phyloP scores from a whole-genome alignment of 2,888 invertebrate species.

The Pristionchus fissidentatus region DNA sequence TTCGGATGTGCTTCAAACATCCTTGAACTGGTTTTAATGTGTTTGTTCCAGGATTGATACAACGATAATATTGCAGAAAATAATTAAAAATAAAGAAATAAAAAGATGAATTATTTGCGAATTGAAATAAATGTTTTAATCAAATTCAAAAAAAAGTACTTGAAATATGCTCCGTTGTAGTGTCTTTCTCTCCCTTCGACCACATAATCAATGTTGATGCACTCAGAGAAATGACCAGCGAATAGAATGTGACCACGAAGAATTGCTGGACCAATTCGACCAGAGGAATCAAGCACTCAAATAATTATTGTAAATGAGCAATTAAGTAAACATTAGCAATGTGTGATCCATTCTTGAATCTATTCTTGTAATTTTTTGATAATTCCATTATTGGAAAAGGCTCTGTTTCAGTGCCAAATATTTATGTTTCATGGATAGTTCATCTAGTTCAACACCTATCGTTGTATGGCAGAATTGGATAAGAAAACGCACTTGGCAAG shows the following conservation, averaged over 20 bases:
- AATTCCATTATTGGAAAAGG: too few relatives aligned
- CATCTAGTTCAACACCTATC: too few relatives aligned
- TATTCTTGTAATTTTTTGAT: too few relatives aligned
- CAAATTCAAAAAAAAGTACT: background rate
- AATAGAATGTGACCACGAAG: slow-evolving; percentile 22
- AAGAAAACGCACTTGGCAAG: slow-evolving; percentile 1
- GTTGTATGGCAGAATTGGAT: background rate
- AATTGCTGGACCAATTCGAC: slow-evolving; percentile 2
- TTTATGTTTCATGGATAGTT: too few relatives aligned
- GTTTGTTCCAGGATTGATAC: too few relatives aligned
- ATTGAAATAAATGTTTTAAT: background rate
- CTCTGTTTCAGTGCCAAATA: too few relatives aligned
- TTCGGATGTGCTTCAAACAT: too few relatives aligned
- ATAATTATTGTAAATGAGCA: background rate
- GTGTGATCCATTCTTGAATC: too few relatives aligned
- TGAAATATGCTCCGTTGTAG: slow-evolving; percentile 42
- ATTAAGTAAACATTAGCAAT: background rate
- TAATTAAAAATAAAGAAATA: too few relatives aligned
- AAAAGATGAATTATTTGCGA: too few relatives aligned
- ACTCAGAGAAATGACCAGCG: slow-evolving; percentile 37
- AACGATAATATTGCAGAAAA: too few relatives aligned
- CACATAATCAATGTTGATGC: background rate
- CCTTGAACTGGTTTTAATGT: too few relatives aligned
- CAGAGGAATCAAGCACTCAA: background rate
- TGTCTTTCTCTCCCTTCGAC: background rate